Conservation (phyloP, 2,113 vertebrate genomes). For the Cephalopterus ornatus region DNA sequence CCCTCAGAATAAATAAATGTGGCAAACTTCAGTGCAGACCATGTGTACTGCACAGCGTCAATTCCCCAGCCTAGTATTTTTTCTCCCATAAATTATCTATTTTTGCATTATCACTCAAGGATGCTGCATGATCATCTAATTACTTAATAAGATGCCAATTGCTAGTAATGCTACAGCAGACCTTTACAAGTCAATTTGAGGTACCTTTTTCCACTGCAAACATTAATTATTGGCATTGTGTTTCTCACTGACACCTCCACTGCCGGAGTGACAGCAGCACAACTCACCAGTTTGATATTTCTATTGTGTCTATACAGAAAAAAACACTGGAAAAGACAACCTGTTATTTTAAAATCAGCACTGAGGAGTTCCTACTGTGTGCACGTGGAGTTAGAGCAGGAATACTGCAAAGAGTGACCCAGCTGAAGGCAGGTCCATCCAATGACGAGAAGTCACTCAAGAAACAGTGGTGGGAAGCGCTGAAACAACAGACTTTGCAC, state of each 20-base stretch:
- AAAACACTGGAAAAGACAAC: not conserved
- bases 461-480: not conserved
- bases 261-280: not conserved
- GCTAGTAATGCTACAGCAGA: not conserved
- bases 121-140: not conserved
- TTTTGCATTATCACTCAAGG: not conserved
- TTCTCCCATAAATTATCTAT: not conserved
- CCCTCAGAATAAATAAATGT: not conserved
- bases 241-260: not conserved
- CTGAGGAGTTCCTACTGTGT: not conserved
- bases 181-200: not conserved
- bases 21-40: not conserved
- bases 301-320: not conserved
- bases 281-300: not conserved
- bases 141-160: not conserved
- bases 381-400: not conserved
- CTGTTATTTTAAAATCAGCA: not conserved
- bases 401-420: not conserved
- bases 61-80: not conserved
- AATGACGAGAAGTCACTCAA: not conserved
- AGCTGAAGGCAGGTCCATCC: not conserved
- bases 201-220: not conserved
- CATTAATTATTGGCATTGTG: not conserved
- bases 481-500: not conserved
- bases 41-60: not conserved